Base-by-base conservation (phyloP, 2,797 vertebrate genomes). In the Iguana delicatissima region DNA sequence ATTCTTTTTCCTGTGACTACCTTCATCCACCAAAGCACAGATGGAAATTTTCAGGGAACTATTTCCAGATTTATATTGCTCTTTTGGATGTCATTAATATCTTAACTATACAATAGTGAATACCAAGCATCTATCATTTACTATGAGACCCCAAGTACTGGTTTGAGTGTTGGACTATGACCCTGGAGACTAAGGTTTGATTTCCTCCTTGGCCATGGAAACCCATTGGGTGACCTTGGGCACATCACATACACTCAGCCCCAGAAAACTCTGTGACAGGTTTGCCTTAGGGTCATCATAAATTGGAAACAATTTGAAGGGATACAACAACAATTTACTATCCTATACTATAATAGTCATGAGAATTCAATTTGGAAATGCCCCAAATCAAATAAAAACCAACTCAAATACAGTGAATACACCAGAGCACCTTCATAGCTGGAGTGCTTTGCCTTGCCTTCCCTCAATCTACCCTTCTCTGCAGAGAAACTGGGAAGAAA, bases 11-110 rank as follows among this genome's bases (percentile, higher is more conserved):
- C 35, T 13, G 2, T 82, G 32, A 74, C 32, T 81, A 82, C 72
- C 85, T 67, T 55, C n/a, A 79, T n/a, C 57, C 73, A 84, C 20
- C 14, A 85, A 85, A 89, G n/a, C 16, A 64, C 82, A 89, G 72
- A 69, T 69, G 46, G 73, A 13, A 67, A 85, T 79, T 89, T 69
- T 89, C n/a, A 83, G 26, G 73, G 52, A 74, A 74, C 35, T 46
- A 83, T 62, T 24, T 10, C 72, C 32, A 76, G 42, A 14, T 42
- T 10, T 67, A 6, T 29, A 59, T 38, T 29, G 50, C 50, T 84
- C 57, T n/a, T 89, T 22, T 50, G 26, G 59, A 64, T 67, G 16
- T 62, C 22, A 84, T 55, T 22, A 64, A 55, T 55, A 67, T 52
- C 57, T 57, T 74, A n/a, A 55, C 42, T n/a, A 79, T 67, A 18